Base-by-base conservation (phyloP, 2,888 invertebrate species). In the Argyra leucocephala region DNA sequence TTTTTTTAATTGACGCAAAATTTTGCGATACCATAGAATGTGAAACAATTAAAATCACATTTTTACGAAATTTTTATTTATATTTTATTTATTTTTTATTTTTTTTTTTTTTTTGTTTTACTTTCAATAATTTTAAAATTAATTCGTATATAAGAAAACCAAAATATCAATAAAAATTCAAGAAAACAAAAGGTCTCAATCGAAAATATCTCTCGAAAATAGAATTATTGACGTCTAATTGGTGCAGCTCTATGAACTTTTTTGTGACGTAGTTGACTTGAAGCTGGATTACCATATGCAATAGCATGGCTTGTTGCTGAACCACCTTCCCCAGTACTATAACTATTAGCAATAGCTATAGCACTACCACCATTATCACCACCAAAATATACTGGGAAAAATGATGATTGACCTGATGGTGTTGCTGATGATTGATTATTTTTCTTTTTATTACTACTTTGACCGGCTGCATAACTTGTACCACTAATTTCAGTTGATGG, bases 291-390 rank as follows among this genome's bases (percentile, higher is more conserved):
- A 31, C 80, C 80, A 64, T 80, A 80, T 26, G 80, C 80, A 58
- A 78, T 79, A 66, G 80, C 80, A 65, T 78, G 78, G 63, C 79
- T 79, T 37, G 78, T 77, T 66, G 80, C 80, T 3, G 78, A 72
- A 24, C 80, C 80, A 64, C 78, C 78, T 69, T 79, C 78, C 18
- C 80, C 80, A 21, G 80, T 80, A 72, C 78, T 79, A 71, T 77
- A 80, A 36, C 78, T 76, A 69, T 80, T 80, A 70, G 80, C 80
- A 71, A 80, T 78, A 64, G 80, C 80, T 68, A 80, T 79, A 58
- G 80, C 78, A 59, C 70, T 69, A 63, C 80, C 80, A 37, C 79
- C 77, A 63, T 57, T 71, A 70, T 78, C 76, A 63, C 78, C 77
- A 48, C 80, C 80, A 61, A 80, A 80, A 64, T 76, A 70, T 37